Base-by-base conservation (phyloP, 1,140 invertebrate species). In the Sminthurides bifidus region DNA sequence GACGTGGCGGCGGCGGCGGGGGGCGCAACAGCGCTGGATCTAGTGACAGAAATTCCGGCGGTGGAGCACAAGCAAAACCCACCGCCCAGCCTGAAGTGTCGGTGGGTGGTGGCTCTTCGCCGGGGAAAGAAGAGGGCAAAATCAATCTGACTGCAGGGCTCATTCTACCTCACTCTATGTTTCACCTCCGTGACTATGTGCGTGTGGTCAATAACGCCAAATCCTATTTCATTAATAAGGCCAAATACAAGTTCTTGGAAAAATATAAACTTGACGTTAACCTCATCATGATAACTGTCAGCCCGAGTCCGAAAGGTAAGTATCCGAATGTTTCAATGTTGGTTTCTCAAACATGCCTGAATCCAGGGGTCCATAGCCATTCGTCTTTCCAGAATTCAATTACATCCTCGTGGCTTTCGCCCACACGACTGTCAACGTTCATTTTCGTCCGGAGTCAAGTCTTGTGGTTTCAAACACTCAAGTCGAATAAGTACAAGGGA, bases 251-350 rank as follows among this genome's bases (percentile, higher is more conserved):
- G 56, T 83, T 82, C 68, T 66, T 82, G 31, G 75, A 79, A 65
- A 75, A 78, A 58, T 82, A 79, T 67, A 72, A 73, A 26, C 82
- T 83, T 61, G 76, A 81, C 60, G 79, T 84, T 26, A 76, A 76
- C 61, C 76, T 73, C 56, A 75, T 77, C 37, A 78, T 82, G 74
- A 81, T 84, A 77, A 77, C 76, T 49, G 70, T 86, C 19, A 82
- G 81, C 40, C 83, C 84, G 8, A 84, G 80, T 73, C 83, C 84
- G 10, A 85, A 80, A 77, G 82, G 82, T 85, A 71, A 80, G 77
- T 76, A 55, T 30, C 37, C 6, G 4, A 10, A 15, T 41, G 26
- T 48, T 6, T 10, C 29, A 14, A 48, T 29, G 21, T 19, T 24
- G 10, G 19, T 26, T 26, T 24, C 26, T 8, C 8, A 8, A 12